Evolutionary conservation across 92 coral and sea anemone species (phyloP).

Genomic region (Epizoanthus scotinus): DNA sequence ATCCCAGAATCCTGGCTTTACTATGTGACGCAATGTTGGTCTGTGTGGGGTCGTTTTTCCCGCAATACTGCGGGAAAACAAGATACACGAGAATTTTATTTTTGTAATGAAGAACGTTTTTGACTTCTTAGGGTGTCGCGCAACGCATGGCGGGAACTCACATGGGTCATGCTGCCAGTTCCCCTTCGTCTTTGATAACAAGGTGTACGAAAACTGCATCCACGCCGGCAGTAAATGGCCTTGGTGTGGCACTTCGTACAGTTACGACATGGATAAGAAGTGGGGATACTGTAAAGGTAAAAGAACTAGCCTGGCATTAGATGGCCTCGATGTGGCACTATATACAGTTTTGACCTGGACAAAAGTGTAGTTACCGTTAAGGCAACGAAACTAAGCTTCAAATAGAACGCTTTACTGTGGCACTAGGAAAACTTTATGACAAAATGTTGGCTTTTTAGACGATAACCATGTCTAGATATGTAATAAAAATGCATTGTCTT

Average conservation of each 20-base stretch:
- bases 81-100: neutral
- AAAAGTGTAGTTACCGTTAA: conserved; percentile 87
- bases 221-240: conserved; percentile 73
- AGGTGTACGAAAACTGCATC: conserved; percentile 78
- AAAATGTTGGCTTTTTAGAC: too few relatives aligned
- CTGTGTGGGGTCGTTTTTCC: neutral
- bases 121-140: conserved; percentile 59
- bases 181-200: conserved; percentile 83
- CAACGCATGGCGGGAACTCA: conserved; percentile 90
- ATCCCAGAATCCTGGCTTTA: too few relatives aligned
- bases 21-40: too few relatives aligned
- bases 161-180: conserved; percentile 91
- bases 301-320: conserved; percentile 40
- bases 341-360: conserved; percentile 78
- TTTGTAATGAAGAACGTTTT: neutral
- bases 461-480: too few relatives aligned
- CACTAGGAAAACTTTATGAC: too few relatives aligned
- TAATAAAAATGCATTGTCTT: too few relatives aligned
- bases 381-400: too few relatives aligned
- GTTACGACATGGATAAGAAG: conserved; percentile 76
- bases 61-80: neutral
- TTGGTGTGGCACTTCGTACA: conserved; percentile 92
- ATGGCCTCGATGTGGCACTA: conserved; percentile 90
- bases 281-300: conserved; percentile 92
- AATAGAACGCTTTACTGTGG: too few relatives aligned